These are phyloP conservation scores for Ramphastos sulfuratus DNA, from an alignment of 2,113 vertebrate genomes.

Conservation along the genomic window DNA sequence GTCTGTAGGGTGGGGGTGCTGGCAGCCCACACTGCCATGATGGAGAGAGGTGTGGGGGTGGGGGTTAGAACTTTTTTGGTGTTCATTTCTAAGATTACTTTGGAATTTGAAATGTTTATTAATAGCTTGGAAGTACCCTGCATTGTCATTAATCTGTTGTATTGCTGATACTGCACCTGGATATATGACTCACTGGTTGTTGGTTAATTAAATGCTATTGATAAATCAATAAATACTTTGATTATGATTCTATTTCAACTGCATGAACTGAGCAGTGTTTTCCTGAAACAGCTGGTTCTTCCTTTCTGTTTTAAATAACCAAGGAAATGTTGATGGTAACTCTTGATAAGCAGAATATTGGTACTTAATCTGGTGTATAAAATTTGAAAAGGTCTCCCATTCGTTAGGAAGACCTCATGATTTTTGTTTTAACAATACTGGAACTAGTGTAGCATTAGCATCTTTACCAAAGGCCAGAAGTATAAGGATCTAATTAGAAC, in stretches of 20 bases:
- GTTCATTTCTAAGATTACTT: neutral
- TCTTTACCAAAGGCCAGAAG: neutral
- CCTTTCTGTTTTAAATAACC: neutral
- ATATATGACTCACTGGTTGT: neutral
- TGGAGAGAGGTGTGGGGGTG: fast-evolving
- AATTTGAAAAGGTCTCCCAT: neutral
- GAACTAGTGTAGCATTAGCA: neutral
- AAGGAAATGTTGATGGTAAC: neutral
- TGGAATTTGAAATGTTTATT: neutral
- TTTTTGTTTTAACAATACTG: neutral
- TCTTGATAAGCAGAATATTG: neutral
- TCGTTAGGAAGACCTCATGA: neutral
- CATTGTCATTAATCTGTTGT: neutral
- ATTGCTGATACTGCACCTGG: neutral
- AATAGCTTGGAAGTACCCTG: neutral
- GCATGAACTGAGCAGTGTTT: neutral
- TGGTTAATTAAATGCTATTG: slow-evolving; percentile 2
- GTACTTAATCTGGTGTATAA: neutral
- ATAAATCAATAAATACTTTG: slow-evolving; percentile 20
- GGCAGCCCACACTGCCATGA: no score
- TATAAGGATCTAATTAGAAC: neutral
- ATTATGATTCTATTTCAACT: neutral
- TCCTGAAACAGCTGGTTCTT: neutral
- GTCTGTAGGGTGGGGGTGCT: fast-evolving
- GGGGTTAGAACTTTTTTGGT: neutral